Base-by-base conservation (phyloP, 2,113 vertebrate species). In the Myocastor coypus region DNA sequence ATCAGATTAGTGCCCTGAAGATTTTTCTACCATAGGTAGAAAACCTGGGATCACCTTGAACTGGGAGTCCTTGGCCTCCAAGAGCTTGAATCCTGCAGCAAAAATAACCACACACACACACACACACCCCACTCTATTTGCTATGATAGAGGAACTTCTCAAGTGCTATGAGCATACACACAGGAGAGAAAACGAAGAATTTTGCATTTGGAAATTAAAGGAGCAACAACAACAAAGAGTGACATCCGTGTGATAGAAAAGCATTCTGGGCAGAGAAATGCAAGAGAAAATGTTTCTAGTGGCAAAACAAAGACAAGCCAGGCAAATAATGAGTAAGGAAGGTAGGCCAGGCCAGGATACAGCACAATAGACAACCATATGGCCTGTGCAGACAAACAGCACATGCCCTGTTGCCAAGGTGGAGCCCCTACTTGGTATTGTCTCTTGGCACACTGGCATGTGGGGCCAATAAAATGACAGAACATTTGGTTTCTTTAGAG, bases 131-230 rank as follows among this genome's bases (percentile, higher is more conserved):
- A 46, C 46, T 46, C 46, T 78, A 50, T 83, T 57, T 89, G n/a
- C 46, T 73, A 37, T 19, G 50, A 77, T 40, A 78, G 42, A 83
- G 37, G 57, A 73, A 84, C 61, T 66, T 89, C 26, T 84, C 32
- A 71, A 86, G 59, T 42, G 59, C 52, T 50, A 64, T 42, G 37
- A 86, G 42, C 30, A 57, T 28, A 78, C 34, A 86, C 30, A 78
- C 0, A 40, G 42, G 40, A 42, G 19, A 50, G 2, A 3, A 34
- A 64, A 42, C 37, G 93, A 95, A 82, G 40, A 82, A 77, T 64
- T 96, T 83, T 96, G 61, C 52, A 94, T 86, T 69, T 64, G 8
- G 11, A 19, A 17, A 42, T 89, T 94, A 75, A 81, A 81, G 34
- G 61, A 77, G 3, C 11, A 73, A 30, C 26, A 28, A 40, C 46